Evolutionary conservation across 2,888 invertebrate genomes (phyloP).

Genomic region (Dioctria linearis): DNA sequence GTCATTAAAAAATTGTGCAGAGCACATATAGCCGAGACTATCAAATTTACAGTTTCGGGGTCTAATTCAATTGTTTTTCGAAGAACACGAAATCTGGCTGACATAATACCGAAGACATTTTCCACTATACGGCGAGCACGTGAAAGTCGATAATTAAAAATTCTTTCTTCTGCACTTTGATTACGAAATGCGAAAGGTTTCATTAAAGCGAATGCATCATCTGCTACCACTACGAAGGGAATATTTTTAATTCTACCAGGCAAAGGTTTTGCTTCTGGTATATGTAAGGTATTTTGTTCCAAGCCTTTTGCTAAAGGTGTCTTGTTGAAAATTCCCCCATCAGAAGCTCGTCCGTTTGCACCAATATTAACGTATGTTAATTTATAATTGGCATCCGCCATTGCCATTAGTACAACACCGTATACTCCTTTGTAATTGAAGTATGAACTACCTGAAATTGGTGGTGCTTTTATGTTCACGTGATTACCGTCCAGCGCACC

Average conservation of each 20-base stretch:
- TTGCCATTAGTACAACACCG: constrained; percentile 48
- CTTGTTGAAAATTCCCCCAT: constrained; percentile 50
- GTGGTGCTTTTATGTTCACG: too few species aligned
- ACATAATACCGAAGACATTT: constrained; percentile 41
- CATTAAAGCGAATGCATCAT: constrained; percentile 55
- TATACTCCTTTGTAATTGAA: neutral
- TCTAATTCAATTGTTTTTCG: constrained; percentile 31
- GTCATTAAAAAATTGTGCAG: neutral
- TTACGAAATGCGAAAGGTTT: constrained; percentile 57
- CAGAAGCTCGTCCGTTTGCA: constrained; percentile 20
- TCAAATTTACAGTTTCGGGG: neutral
- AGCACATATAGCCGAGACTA: neutral
- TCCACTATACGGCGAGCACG: constrained; percentile 16
- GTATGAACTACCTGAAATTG: too few species aligned
- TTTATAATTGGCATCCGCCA: constrained; percentile 48
- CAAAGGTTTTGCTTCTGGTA: constrained; percentile 4
- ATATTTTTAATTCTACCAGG: constrained; percentile 14
- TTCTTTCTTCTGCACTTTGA: constrained; percentile 18
- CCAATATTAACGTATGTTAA: constrained; percentile 48
- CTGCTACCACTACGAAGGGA: constrained; percentile 49
- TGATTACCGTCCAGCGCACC: too few species aligned
- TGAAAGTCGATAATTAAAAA: constrained; percentile 51
- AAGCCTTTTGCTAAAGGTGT: constrained; percentile 15
- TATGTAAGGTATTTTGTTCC: constrained; percentile 47
- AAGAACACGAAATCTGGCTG: constrained; percentile 19